Percentiles rank a stretch among this genome's conserved stretches.
Conservation (phyloP, 2,113 vertebrate species). For the Sardina pilchardus region DNA sequence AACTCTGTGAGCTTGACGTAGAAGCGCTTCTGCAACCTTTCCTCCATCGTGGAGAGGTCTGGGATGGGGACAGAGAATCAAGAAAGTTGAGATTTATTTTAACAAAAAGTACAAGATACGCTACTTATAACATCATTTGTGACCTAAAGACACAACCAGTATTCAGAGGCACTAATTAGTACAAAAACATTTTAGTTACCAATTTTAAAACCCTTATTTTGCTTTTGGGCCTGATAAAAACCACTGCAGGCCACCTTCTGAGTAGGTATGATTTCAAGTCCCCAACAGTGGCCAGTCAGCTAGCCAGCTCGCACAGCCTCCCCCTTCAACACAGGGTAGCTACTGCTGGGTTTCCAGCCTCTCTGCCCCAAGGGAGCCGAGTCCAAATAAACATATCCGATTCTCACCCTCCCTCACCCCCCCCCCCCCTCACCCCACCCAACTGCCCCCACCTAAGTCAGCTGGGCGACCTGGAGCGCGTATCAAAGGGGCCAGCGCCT, state of each 20-base stretch:
- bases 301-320: slow-evolving; percentile 49
- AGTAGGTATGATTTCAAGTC: background rate
- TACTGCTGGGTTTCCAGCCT: background rate
- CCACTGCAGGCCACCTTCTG: background rate
- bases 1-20: slow-evolving; percentile 98
- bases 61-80: background rate
- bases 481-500: slow-evolving; percentile 58
- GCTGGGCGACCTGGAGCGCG: slow-evolving; percentile 36
- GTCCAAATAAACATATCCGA: slow-evolving; percentile 63
- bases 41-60: slow-evolving; percentile 98
- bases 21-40: slow-evolving; percentile 87
- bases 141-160: background rate
- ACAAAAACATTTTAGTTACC: too few species aligned
- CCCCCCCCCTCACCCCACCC: background rate
- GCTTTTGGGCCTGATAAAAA: too few species aligned
- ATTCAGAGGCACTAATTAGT: background rate
- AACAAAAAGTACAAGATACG: background rate
- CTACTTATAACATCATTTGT: background rate
- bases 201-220: too few species aligned
- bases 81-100: background rate
- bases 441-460: slow-evolving; percentile 2
- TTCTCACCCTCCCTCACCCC: slow-evolving; percentile 44
- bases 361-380: slow-evolving; percentile 31
- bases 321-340: slow-evolving; percentile 6
- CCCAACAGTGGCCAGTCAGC: background rate